These are phyloP conservation scores for Charina bottae DNA, from an alignment of 2,113 vertebrate genomes.

Conservation along the genomic window DNA sequence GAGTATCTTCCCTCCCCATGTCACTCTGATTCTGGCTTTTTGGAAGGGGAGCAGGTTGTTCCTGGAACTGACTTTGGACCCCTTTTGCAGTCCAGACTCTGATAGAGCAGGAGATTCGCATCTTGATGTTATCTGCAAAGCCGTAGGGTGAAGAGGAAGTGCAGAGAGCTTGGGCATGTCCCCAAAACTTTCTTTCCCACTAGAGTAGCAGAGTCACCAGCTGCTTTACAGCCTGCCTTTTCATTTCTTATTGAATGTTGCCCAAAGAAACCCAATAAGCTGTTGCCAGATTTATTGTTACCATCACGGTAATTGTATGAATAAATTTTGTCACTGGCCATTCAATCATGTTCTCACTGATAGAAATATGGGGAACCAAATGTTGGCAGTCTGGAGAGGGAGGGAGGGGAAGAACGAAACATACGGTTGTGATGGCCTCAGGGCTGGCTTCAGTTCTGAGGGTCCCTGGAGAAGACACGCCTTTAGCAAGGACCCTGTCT, in stretches of 20 bases:
- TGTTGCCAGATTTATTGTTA: slow-evolving; percentile 59
- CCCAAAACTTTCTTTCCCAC: neutral
- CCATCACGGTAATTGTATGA: slow-evolving; percentile 60
- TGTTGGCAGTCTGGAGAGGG: neutral
- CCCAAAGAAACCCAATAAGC: slow-evolving; percentile 51
- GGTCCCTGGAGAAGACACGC: too few relatives aligned
- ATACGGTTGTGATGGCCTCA: neutral
- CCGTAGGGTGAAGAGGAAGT: neutral
- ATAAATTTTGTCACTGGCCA: slow-evolving; percentile 62
- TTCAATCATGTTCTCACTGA: slow-evolving; percentile 56
- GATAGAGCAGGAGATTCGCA: neutral
- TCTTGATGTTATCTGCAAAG: neutral
- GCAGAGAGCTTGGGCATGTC: neutral
- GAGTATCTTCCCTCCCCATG: too few relatives aligned
- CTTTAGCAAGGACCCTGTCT: neutral
- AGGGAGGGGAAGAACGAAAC: neutral
- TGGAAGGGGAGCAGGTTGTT: neutral
- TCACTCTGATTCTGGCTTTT: too few relatives aligned
- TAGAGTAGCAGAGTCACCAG: slow-evolving; percentile 38
- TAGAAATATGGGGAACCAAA: slow-evolving; percentile 34
- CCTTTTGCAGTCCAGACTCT: neutral
- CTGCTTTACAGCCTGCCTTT: slow-evolving; percentile 43
- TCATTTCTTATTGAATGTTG: slow-evolving; percentile 52
- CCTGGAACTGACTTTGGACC: neutral
- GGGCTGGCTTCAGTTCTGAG: neutral